Percentiles rank a stretch among this genome's conserved stretches.
phyloP scores from a whole-genome alignment of 1,140 invertebrate species.

The Trachymyrmex septentrionalis region DNA sequence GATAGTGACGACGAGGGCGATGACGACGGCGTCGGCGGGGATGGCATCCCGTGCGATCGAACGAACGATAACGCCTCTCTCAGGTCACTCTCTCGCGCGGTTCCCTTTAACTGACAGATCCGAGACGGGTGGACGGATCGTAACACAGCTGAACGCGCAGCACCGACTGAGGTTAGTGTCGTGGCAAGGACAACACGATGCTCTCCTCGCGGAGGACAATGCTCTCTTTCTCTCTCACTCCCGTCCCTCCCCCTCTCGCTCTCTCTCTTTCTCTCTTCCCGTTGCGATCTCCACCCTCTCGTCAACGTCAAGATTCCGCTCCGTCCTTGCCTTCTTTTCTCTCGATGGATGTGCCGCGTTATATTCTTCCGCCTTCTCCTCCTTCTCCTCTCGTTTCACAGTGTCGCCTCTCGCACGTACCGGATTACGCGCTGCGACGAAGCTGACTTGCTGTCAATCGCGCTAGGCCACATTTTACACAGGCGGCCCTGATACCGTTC shows the following conservation, averaged over 20 bases:
- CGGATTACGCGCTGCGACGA: conserved; percentile 16
- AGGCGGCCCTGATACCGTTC: not conserved
- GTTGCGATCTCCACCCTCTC: not conserved
- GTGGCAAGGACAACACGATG: conserved; percentile 38
- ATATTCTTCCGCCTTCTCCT: no score
- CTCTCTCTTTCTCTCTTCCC: not conserved
- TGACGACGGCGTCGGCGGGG: conserved; percentile 13
- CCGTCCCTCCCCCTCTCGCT: not conserved
- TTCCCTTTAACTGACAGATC: conserved; percentile 41
- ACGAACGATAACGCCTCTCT: conserved; percentile 3
- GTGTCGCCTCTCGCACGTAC: not conserved
- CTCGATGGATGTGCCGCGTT: not conserved
- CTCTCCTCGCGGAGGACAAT: conserved; percentile 36
- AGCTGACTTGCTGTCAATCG: not conserved
- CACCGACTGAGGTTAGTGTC: conserved; percentile 29
- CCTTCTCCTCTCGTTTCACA: not conserved
- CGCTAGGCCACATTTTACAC: conserved; percentile 18
- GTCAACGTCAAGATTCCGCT: not conserved
- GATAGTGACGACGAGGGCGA: conserved; percentile 5
- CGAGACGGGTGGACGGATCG: conserved; percentile 11
- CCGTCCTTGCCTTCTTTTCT: not conserved
- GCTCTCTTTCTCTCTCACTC: conserved; percentile 15
- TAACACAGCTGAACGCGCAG: conserved; percentile 10
- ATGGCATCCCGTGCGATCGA: conserved; percentile 44
- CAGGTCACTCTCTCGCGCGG: not conserved